Base-by-base conservation (phyloP, 2,797 vertebrate genomes). In the Chlorospingus semifuscus region DNA sequence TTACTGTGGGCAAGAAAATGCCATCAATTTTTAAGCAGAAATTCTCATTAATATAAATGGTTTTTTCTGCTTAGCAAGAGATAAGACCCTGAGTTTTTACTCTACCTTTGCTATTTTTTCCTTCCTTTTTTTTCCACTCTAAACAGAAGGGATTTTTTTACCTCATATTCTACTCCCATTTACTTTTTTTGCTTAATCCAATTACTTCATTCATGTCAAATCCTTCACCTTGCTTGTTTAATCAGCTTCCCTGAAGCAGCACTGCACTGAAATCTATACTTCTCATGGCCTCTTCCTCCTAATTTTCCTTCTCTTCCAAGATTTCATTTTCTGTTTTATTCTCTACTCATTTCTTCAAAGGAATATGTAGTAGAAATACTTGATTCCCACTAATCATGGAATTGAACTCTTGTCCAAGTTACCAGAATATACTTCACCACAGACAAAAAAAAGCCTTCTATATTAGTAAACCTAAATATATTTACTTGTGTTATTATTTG, bases 11-110 rank as follows among this genome's bases (percentile, higher is more conserved):
- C 61, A 91, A 92, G 71, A 91, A 39, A 91, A 87, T 74, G 37
- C 14, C 56, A 95, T 94, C 20, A 78, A 89, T 93, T 94, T 92
- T 95, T 92, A 85, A 95, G 24, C 37, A 90, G 60, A 68, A 91
- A 9, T 68, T 42, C 53, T 92, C 72, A 94, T 92, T 94, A 92
- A 91, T 91, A 91, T 85, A 93, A 78, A 95, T 64, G 30, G 0
- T 9, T 89, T 92, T 93, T 93, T 63, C 68, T 68, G 39, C 52
- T 85, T 77, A 74, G 23, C 26, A 76, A 61, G 59, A 89, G 59
- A 84, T 74, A 93, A 92, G 46, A 52, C 24, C 20, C 29, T 23
- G 39, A 75, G 23, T 74, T 92, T 89, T 83, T 6, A 47, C 27
- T 60, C 24, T 92, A 4, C 32, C 8, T 78, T 94, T 24, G 8